These are phyloP conservation scores for Crenichthys baileyi DNA, from an alignment of 2,797 vertebrate genomes.

Conservation along the genomic window DNA sequence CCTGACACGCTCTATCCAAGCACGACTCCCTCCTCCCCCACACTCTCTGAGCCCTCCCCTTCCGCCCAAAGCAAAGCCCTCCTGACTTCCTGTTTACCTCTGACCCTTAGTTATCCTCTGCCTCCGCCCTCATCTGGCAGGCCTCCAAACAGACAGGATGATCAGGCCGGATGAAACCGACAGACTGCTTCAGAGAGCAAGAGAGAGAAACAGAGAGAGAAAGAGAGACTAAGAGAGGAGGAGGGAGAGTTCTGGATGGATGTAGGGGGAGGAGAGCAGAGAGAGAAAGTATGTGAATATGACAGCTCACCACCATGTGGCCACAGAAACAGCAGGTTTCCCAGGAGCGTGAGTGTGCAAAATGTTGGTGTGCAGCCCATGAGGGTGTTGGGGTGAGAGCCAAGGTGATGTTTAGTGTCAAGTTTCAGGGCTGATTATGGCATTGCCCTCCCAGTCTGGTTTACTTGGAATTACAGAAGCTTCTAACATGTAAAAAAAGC, in stretches of 20 bases:
- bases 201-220: constrained; percentile 11
- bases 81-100: constrained; percentile 85
- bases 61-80: constrained; percentile 63
- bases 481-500: constrained; percentile 61
- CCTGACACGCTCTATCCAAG: constrained; percentile 75
- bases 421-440: constrained; percentile 78
- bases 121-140: constrained; percentile 65
- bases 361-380: constrained; percentile 16
- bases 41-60: constrained; percentile 57
- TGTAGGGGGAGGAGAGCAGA: constrained; percentile 59
- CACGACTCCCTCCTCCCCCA: constrained; percentile 74
- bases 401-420: constrained; percentile 69
- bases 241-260: constrained; percentile 17
- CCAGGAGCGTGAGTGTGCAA: constrained; percentile 47
- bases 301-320: constrained; percentile 68
- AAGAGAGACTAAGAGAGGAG: constrained; percentile 13
- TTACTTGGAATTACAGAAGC: constrained; percentile 71
- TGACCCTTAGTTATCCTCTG: constrained; percentile 71
- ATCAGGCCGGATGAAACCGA: constrained; percentile 64
- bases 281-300: constrained; percentile 52
- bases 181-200: constrained; percentile 44
- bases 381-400: constrained; percentile 56
- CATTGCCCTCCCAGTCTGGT: constrained; percentile 55
- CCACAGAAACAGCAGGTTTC: constrained; percentile 66
- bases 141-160: constrained; percentile 66